Evolutionary conservation across 2,888 invertebrate species (phyloP), one percentile per base, ranked within the genome.

Genomic region (Coleophora deauratella): DNA sequence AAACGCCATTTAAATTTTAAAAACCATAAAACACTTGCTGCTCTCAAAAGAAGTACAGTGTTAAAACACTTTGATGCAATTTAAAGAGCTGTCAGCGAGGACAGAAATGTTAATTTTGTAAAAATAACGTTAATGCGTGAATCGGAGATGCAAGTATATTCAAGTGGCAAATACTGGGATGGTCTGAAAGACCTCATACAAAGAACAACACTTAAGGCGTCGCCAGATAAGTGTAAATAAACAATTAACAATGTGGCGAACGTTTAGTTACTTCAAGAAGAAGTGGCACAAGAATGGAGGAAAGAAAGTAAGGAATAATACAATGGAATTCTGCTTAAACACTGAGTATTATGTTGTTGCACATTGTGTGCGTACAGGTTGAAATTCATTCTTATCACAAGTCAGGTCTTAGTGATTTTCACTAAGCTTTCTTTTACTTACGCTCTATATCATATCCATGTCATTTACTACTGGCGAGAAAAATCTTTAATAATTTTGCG

Each of bases 1-100:
- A 66, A 57, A 50, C 57, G 56, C 61, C 62, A 66, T 65, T 63
- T 60, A 62, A 59, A 64, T 66, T 61, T 59, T 52, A 57, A 54
- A 54, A 46, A 50, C 43, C 46, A 48, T 51, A 51, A 51, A 43
- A 48, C 33, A 30, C 33, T 40, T 37, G 35, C 38, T 34, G 38
- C 21, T 40, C 33, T 27, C 27, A 13, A 37, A 39, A 41, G 14
- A 38, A 31, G n/a, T 8, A 11, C n/a, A 12, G 8, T 27, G 8
- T 10, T 9, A 13, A 9, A 10, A 35, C 11, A 12, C 38, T 45
- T 42, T 39, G 31, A 42, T 34, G 34, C 34, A 8, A 39, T 37
- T 45, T 39, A 37, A 42, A 33, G 39, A 13, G 31, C 41, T 41
- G 41, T 33, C 41, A 36, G n/a, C 13, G 31, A 8, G 32, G 44